Evolutionary conservation across 2,113 vertebrate genomes (phyloP), one percentile per base, ranked within the genome.

Genomic region (Mesocricetus auratus): DNA sequence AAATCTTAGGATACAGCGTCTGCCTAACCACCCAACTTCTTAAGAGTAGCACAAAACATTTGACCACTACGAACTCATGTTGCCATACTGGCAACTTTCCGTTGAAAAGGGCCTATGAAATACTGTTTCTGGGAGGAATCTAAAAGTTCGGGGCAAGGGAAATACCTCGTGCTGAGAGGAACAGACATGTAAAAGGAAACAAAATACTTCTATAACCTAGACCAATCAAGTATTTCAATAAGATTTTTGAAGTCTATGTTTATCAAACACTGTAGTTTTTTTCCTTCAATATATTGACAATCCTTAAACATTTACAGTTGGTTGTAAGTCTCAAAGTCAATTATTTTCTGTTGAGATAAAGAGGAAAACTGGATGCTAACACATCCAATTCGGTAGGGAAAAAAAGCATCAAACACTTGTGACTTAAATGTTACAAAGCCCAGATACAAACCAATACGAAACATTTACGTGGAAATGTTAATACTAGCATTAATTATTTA

Each of bases 201-300:
- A 66, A 45, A 45, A 75, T 26, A 75, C 22, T 45, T 53, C 47
- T 79, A 36, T 79, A 36, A 53, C 31, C 31, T 33, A 53, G 31
- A 53, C 47, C 3, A 53, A 53, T 19, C 77, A 36, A 11, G 75
- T 33, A 79, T 56, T 26, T 42, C 19, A 22, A 82, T 26, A 50
- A 21, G 45, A 75, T 56, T 3, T 29, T 47, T 50, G 39, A 85
- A 68, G 33, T 4, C 3, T 21, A 12, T 56, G 64, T 77, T 26
- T 96, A 90, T 97, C 78, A 96, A 94, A 90, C 1, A 96, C 74
- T 78, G 24, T 90, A 62, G 97, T 6, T 94, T 86, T 94, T 86
- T 62, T 73, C 42, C 82, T 97, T 29, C 1, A 90, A 97, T 39
- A 62, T 87, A 86, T 62, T 90, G 81, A 92, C 85, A 93, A 42